Conservation (phyloP, 2,797 vertebrate species). For the Chromobotia macracanthus region DNA sequence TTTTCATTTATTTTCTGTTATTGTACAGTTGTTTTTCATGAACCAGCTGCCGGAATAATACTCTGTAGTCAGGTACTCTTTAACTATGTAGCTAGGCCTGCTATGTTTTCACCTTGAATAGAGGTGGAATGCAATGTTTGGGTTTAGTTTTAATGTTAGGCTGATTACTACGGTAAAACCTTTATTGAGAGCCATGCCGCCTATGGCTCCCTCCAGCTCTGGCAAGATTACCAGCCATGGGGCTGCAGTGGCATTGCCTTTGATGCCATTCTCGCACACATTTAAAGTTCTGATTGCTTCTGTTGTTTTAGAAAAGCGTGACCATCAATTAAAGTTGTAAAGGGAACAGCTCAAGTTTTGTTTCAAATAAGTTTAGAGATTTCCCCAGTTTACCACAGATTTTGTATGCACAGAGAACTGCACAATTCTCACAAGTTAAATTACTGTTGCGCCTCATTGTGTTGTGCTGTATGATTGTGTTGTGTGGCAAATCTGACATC, state of each 20-base stretch:
- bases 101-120: constrained; percentile 66
- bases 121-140: constrained; percentile 61
- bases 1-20: no score
- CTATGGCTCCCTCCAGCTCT: constrained; percentile 59
- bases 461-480: not conserved
- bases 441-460: no score
- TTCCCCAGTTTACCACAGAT: not conserved
- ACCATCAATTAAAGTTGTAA: constrained; percentile 31
- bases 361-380: not conserved
- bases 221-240: constrained; percentile 53
- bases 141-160: constrained; percentile 47
- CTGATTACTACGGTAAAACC: constrained; percentile 71
- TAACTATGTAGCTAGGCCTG: constrained; percentile 63
- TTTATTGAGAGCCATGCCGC: constrained; percentile 59
- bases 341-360: not conserved
- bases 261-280: constrained; percentile 17
- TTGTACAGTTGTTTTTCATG: no score
- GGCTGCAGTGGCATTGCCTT: constrained; percentile 32
- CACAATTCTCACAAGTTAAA: not conserved
- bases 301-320: not conserved
- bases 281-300: constrained; percentile 7
- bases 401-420: no score
- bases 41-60: no score
- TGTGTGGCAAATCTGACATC: constrained; percentile 52
- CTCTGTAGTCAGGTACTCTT: constrained; percentile 60